Conservation (phyloP, 2,888 invertebrate species). For the Leucoma salicis region DNA sequence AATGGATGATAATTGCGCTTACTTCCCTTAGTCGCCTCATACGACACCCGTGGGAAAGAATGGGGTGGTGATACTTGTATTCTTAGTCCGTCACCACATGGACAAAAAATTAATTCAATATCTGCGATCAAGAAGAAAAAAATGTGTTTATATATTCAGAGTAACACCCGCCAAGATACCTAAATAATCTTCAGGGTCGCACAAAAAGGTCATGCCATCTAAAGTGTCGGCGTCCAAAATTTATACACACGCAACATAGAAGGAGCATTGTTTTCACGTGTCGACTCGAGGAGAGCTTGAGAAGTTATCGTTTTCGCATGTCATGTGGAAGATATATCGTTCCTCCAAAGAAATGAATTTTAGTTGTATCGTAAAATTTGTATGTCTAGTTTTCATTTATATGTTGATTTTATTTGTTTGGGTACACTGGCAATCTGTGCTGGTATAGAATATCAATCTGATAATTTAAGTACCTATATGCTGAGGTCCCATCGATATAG, state of each 20-base stretch:
- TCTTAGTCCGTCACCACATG: too few species aligned
- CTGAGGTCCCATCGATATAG: slow-evolving; percentile 37
- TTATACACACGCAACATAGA: slow-evolving; percentile 39
- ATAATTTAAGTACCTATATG: slow-evolving; percentile 40
- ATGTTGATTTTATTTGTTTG: slow-evolving; percentile 5
- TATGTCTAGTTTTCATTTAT: slow-evolving; percentile 34
- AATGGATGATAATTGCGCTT: too few species aligned
- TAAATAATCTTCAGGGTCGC: slow-evolving; percentile 39
- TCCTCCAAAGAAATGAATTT: slow-evolving; percentile 49
- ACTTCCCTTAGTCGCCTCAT: too few species aligned
- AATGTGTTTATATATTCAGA: slow-evolving; percentile 17
- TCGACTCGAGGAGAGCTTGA: slow-evolving; percentile 42
- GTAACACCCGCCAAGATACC: slow-evolving; percentile 24
- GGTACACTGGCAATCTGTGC: slow-evolving; percentile 5
- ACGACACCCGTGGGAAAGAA: too few species aligned
- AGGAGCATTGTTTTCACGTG: slow-evolving; percentile 51
- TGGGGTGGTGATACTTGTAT: too few species aligned
- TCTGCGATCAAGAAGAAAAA: neutral
- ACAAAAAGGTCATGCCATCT: slow-evolving; percentile 46
- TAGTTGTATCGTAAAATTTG: slow-evolving; percentile 22
- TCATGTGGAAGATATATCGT: slow-evolving; percentile 59
- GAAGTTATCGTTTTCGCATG: slow-evolving; percentile 68
- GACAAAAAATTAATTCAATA: too few species aligned
- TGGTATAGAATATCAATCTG: slow-evolving; percentile 38
- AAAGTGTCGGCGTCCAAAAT: slow-evolving; percentile 50